A percentile compares a stretch with the other conserved stretches of the same genome.
phyloP scores from a whole-genome alignment of 2,113 vertebrate genomes.

The Labeo rohita region DNA sequence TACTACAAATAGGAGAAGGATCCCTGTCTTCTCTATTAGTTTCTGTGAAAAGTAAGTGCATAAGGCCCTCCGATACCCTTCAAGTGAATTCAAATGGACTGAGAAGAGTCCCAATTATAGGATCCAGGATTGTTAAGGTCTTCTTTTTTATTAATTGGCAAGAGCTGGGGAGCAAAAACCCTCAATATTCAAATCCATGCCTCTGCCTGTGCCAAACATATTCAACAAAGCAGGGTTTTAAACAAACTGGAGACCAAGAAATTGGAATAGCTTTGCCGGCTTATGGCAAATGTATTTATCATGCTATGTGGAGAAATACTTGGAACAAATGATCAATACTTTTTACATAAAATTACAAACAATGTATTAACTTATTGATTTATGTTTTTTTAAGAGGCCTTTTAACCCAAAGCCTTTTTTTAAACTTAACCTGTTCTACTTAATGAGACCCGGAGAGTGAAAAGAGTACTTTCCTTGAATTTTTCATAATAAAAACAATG shows the following conservation, averaged over 20 bases:
- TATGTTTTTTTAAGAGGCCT: background rate
- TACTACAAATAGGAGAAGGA: background rate
- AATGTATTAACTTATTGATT: background rate
- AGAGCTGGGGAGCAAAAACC: constrained; percentile 23
- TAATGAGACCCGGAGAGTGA: background rate
- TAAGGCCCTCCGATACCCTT: background rate
- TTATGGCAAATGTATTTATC: background rate
- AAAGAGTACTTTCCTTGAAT: background rate
- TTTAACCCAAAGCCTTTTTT: background rate
- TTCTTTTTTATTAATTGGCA: constrained; percentile 33
- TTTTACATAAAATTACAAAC: no score
- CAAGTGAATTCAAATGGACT: constrained; percentile 18
- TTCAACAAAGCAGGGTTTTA: constrained; percentile 42
- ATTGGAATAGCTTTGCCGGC: background rate
- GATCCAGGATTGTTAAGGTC: background rate
- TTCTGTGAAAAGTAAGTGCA: constrained; percentile 21
- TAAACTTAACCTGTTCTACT: background rate
- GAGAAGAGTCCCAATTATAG: constrained; percentile 40
- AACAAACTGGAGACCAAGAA: background rate
- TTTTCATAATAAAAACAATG: background rate
- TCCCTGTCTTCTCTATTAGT: constrained; percentile 23
- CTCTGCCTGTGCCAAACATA: constrained; percentile 13
- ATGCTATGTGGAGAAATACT: background rate
- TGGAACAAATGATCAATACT: background rate
- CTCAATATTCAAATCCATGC: constrained; percentile 44